Evolutionary conservation across 2,888 invertebrate species (phyloP).

Genomic region (Sycophila texana): DNA sequence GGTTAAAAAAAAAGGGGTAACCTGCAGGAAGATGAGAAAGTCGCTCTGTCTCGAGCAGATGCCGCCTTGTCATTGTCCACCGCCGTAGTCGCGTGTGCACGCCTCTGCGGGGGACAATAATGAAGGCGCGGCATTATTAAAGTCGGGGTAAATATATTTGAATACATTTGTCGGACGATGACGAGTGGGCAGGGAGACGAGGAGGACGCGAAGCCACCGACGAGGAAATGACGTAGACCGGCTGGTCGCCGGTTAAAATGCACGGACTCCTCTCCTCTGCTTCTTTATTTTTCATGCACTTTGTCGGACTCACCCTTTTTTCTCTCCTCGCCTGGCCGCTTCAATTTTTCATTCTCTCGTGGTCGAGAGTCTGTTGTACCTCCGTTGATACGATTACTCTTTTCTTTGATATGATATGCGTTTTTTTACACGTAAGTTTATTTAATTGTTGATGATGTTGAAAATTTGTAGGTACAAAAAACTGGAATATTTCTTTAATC

Average conservation of each 20-base stretch:
- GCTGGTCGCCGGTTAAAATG: slow-evolving; percentile 1
- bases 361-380: not conserved
- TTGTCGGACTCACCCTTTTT: not conserved
- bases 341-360: not conserved
- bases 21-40: slow-evolving; percentile 6
- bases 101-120: slow-evolving; percentile 57
- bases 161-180: slow-evolving; percentile 66
- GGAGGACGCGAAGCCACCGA: slow-evolving; percentile 16
- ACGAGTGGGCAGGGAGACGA: slow-evolving; percentile 58
- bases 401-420: too few species aligned
- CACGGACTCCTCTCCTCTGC: not conserved
- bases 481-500: too few species aligned
- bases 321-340: not conserved
- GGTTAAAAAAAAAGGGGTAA: too few species aligned
- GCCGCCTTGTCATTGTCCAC: slow-evolving; percentile 21
- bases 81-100: slow-evolving; percentile 47
- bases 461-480: too few species aligned
- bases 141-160: slow-evolving; percentile 66
- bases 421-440: too few species aligned
- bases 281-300: not conserved
- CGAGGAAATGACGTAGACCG: not conserved
- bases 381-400: not conserved
- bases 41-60: slow-evolving; percentile 52
- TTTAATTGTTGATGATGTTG: too few species aligned
- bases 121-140: slow-evolving; percentile 60